Evolutionary conservation across 2,113 vertebrate species (phyloP), one percentile per base, ranked within the genome.

Genomic region (Pluvianellus socialis): DNA sequence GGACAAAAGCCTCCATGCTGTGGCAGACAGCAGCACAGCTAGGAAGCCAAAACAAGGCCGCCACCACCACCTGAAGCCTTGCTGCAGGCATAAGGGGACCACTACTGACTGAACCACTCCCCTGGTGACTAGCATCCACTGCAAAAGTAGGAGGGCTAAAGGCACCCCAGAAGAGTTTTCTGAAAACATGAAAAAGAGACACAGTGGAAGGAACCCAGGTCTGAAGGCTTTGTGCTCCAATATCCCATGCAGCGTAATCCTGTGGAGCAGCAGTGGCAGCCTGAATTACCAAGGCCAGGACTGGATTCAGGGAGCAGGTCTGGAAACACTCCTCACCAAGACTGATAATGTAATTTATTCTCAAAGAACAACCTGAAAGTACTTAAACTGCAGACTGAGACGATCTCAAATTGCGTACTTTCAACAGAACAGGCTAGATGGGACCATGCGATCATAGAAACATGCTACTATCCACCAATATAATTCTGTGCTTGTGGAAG

Each of bases 171-270:
- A 26, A 0, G 2, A 55, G 26, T 79, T 47, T 67, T 79, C 49
- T 65, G 8, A 32, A 85, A 88, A 61, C 9, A 68, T 1, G 13
- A 53, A 30, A 55, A 7, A 75, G 2, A 86, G 11, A 40, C 28
- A 44, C 4, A 17, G 14, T 3, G 3, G 86, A 86, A 91, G 24
- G 22, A 88, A 59, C 13, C 4, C 0, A 0, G 66, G 22, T 17
- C 50, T 53, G 22, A 93, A 82, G 11, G 22, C 10, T 86, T 6
- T 70, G 66, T 62, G 49, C 12, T 30, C 42, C 1, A 1, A 53
- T 79, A 82, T 19, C 33, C 50, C 38, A 72, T 1, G 5, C 24
- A 49, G 35, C 0, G 0, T 59, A 68, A 73, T 55, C 21, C 38
- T 27, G 32, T 5, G 4, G 45, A 79, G 15, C 17, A 76, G 20